Evolutionary conservation across 1,140 invertebrate genomes (phyloP), one percentile per base, ranked within the genome.

Genomic region (Armadillidium nasatum): DNA sequence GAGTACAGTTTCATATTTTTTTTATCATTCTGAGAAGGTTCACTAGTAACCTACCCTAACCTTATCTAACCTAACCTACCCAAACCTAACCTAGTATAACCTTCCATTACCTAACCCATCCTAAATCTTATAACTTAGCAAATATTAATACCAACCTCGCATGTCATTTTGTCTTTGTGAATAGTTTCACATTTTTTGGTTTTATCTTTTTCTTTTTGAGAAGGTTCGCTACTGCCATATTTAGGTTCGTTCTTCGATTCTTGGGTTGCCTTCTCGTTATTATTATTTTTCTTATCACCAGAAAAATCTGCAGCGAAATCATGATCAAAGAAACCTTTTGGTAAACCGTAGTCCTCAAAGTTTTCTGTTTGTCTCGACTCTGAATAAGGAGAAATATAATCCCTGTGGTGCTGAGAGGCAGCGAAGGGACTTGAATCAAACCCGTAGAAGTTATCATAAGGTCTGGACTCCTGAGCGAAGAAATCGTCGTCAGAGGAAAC

Each of bases 151-250:
- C 68, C 7, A 44, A 74, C 73, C 73, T 74, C 73, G 22, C 73
- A 74, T 44, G 73, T 74, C 73, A 74, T 74, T 54, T 67, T 54
- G 13, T 74, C 73, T 44, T 75, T 75, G 50, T 75, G 46, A 23
- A 75, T 54, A 54, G 68, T 75, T 21, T 75, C 73, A 44, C 73
- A 75, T 33, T 75, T 75, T 44, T 75, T 75, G 54, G 66, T 75
- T 43, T 68, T 68, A 0, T 66, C 69, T 11, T 75, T 60, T 15
- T 75, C 21, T 44, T 75, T 33, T 22, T 67, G 54, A 44, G 46
- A 45, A 13, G 50, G 60, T 60, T 60, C 50, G 7, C 19, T 19
- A 7, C 11, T 19, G 6, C 33, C 33, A 33, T 33, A 33, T 60
- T 60, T 60, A 3, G 50, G 50, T 19, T 2, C 2, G 19, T 13